Percentiles rank a stretch among this genome's conserved stretches.
Evolutionary conservation across 2,888 invertebrate genomes (phyloP).

Genomic region (Eupithecia insigniata): DNA sequence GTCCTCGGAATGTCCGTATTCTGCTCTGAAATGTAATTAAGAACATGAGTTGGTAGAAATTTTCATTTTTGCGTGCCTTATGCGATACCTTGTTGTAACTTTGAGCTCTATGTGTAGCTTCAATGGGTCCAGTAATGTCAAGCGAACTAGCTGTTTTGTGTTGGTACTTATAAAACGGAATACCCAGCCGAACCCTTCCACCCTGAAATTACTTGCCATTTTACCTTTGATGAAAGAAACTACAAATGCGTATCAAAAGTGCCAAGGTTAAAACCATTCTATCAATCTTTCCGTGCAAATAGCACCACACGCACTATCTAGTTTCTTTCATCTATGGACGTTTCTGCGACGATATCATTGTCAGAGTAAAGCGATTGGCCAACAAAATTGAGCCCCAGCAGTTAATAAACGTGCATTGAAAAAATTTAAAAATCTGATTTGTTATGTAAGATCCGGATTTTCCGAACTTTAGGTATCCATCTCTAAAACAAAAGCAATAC

Average conservation of each 20-base stretch:
- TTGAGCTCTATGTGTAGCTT: neutral
- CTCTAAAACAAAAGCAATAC: conserved; percentile 15
- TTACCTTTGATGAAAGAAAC: too few species aligned
- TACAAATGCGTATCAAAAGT: too few species aligned
- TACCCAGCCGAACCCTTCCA: neutral
- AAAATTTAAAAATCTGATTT: neutral
- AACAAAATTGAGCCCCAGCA: too few species aligned
- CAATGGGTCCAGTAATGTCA: neutral
- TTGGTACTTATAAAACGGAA: neutral
- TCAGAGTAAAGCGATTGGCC: too few species aligned
- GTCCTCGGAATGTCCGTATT: neutral
- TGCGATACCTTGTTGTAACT: neutral
- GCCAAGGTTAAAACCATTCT: too few species aligned
- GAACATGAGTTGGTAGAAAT: neutral
- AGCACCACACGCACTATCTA: too few species aligned
- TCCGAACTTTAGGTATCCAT: conserved; percentile 7
- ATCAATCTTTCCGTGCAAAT: too few species aligned
- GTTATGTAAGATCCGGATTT: conserved; percentile 9
- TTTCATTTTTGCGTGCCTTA: neutral
- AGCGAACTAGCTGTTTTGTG: neutral
- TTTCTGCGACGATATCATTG: too few species aligned
- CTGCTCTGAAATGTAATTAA: neutral
- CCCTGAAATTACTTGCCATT: too few species aligned
- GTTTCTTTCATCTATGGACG: too few species aligned
- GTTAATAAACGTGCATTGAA: neutral